A percentile compares a stretch with the other conserved stretches of the same genome.
phyloP scores from a whole-genome alignment of 2,888 invertebrate species.

The Melikaiella ostensackeni region DNA sequence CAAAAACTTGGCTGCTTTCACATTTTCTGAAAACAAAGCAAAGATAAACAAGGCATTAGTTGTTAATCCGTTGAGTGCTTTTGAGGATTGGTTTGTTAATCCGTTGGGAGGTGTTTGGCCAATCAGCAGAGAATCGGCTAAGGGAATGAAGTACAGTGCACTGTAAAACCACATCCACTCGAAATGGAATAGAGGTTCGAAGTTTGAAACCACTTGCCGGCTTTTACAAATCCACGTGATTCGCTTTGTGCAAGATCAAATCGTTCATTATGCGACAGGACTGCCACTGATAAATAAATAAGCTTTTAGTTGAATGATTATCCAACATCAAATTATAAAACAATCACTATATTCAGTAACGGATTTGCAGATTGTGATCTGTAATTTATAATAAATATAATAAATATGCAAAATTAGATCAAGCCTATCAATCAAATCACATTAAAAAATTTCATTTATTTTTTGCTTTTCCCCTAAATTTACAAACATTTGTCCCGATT shows the following conservation, averaged over 20 bases:
- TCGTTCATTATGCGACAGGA: background rate
- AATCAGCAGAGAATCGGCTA: slow-evolving; percentile 1
- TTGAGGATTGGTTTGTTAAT: background rate
- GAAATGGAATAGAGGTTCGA: background rate
- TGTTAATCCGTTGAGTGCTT: background rate
- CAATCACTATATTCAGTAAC: too few relatives aligned
- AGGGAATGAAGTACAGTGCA: background rate
- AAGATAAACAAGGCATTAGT: background rate
- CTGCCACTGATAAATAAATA: background rate
- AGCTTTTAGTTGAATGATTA: too few relatives aligned
- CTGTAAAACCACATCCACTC: background rate
- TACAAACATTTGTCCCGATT: too few relatives aligned
- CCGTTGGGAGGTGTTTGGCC: background rate
- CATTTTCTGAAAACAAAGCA: slow-evolving; percentile 84
- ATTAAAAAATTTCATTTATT: too few relatives aligned
- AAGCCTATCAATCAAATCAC: too few relatives aligned
- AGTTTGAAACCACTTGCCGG: background rate
- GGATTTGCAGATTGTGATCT: too few relatives aligned
- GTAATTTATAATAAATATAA: too few relatives aligned
- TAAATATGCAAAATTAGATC: too few relatives aligned
- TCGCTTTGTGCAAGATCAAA: background rate
- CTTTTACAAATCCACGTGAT: background rate
- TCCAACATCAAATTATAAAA: too few relatives aligned
- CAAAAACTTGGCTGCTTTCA: slow-evolving; percentile 91
- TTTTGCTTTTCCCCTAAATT: too few relatives aligned